Percentiles rank a stretch among this genome's conserved stretches.
Evolutionary conservation across 2,113 vertebrate genomes (phyloP).

Genomic region (Himantopus leucocephalus): DNA sequence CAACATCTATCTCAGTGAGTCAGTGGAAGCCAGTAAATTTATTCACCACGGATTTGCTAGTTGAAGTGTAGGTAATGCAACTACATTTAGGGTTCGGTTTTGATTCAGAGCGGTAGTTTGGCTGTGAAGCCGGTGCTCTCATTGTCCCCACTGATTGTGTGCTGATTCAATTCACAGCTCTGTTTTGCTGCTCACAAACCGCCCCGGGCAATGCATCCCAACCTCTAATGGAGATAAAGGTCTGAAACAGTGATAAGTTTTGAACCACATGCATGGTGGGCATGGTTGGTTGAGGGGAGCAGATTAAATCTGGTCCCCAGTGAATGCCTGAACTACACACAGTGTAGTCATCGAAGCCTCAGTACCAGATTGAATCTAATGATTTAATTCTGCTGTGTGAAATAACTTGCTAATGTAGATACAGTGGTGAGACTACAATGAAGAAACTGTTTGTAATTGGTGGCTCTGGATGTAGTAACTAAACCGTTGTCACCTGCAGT

Average conservation of each 20-base stretch:
- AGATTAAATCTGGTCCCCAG: neutral
- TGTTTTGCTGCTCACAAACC: neutral
- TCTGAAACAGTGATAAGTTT: neutral
- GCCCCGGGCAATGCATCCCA: neutral
- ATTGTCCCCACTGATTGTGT: neutral
- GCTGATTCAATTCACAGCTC: conserved; percentile 3
- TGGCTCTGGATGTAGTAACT: neutral
- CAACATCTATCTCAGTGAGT: neutral
- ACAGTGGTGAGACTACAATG: neutral
- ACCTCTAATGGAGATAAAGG: neutral
- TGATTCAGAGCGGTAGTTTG: neutral
- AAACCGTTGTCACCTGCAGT: neutral
- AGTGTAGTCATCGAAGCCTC: neutral
- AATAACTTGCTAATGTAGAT: neutral
- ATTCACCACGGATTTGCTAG: neutral
- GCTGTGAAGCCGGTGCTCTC: neutral
- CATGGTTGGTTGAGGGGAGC: neutral
- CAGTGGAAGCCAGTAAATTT: neutral
- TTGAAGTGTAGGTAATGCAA: neutral
- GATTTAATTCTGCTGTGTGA: neutral
- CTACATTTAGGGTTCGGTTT: rapidly evolving
- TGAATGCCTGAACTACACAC: neutral
- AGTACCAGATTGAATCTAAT: neutral
- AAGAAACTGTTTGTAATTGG: neutral
- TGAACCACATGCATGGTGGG: neutral